A percentile compares a stretch with the other conserved stretches of the same genome.
Evolutionary conservation across 2,888 invertebrate species (phyloP).

Genomic region (Pyrrhia umbra): DNA sequence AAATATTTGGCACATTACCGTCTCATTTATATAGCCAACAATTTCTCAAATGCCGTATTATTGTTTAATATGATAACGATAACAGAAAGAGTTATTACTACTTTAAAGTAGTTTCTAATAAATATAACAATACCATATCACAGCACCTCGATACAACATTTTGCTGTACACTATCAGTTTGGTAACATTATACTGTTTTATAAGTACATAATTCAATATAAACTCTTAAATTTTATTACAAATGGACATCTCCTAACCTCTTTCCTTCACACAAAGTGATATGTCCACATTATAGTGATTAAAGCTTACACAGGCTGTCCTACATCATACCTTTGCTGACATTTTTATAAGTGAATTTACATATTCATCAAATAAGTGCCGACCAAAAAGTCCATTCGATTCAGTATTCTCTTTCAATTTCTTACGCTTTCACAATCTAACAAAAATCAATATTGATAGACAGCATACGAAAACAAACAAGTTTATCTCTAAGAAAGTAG

Average conservation of each 20-base stretch:
- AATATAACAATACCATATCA: slow-evolving; percentile 82
- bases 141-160: slow-evolving; percentile 79
- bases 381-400: slow-evolving; percentile 21
- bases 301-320: slow-evolving; percentile 78
- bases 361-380: slow-evolving; percentile 39
- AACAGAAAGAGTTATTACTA: slow-evolving; percentile 67
- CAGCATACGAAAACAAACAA: slow-evolving; percentile 66
- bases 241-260: slow-evolving; percentile 71
- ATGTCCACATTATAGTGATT: slow-evolving; percentile 81
- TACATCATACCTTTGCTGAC: slow-evolving; percentile 55
- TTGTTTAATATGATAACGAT: slow-evolving; percentile 55
- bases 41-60: slow-evolving; percentile 54
- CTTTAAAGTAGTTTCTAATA: slow-evolving; percentile 70
- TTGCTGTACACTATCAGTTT: slow-evolving; percentile 74
- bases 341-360: slow-evolving; percentile 49
- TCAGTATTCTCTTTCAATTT: slow-evolving; percentile 44
- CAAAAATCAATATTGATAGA: slow-evolving; percentile 61
- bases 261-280: slow-evolving; percentile 72
- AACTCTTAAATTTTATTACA: slow-evolving; percentile 68
- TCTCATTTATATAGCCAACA: slow-evolving; percentile 58
- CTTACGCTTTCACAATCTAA: slow-evolving; percentile 53
- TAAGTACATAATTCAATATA: slow-evolving; percentile 60
- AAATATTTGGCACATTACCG: slow-evolving; percentile 67
- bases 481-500: slow-evolving; percentile 64
- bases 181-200: slow-evolving; percentile 71